Evolutionary conservation across 2,113 vertebrate genomes (phyloP).

Genomic region (Neodontobutis hainanensis): DNA sequence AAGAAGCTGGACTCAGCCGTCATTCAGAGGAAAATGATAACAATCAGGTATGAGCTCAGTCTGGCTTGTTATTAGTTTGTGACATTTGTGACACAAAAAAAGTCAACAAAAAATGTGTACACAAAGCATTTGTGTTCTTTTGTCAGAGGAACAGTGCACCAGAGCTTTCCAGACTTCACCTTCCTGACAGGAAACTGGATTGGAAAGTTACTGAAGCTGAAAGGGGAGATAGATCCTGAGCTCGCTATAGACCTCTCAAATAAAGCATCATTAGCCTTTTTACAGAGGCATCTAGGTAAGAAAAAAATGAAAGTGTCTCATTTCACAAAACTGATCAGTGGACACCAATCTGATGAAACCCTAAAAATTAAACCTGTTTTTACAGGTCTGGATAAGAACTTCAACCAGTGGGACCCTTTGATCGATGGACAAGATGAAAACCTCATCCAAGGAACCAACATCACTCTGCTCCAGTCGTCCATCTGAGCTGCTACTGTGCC

Average conservation of each 20-base stretch:
- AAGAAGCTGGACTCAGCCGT: slow-evolving; percentile 78
- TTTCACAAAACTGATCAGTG: neutral
- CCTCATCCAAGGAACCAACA: slow-evolving; percentile 87
- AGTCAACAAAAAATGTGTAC: too few relatives aligned
- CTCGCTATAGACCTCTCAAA: slow-evolving; percentile 88
- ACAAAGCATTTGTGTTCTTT: neutral
- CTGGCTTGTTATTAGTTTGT: too few relatives aligned
- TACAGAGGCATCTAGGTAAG: slow-evolving; percentile 93
- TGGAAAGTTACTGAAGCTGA: slow-evolving; percentile 85
- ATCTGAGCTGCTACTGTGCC: slow-evolving; percentile 45
- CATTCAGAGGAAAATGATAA: slow-evolving; percentile 93
- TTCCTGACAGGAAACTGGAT: slow-evolving; percentile 85
- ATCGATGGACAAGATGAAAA: slow-evolving; percentile 87
- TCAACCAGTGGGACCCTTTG: slow-evolving; percentile 88
- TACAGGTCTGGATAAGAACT: slow-evolving; percentile 85
- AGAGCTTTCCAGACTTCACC: slow-evolving; percentile 95
- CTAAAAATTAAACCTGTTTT: neutral
- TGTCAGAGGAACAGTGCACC: slow-evolving; percentile 89
- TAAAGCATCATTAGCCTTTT: slow-evolving; percentile 91
- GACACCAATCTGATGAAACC: neutral
- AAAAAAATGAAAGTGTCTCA: neutral
- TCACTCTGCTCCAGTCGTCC: slow-evolving; percentile 69
- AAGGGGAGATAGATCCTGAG: slow-evolving; percentile 88
- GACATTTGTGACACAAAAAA: too few relatives aligned
- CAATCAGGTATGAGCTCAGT: slow-evolving; percentile 82